Conservation (phyloP, 2,797 vertebrate genomes). For the Sebastes hopkinsi region DNA sequence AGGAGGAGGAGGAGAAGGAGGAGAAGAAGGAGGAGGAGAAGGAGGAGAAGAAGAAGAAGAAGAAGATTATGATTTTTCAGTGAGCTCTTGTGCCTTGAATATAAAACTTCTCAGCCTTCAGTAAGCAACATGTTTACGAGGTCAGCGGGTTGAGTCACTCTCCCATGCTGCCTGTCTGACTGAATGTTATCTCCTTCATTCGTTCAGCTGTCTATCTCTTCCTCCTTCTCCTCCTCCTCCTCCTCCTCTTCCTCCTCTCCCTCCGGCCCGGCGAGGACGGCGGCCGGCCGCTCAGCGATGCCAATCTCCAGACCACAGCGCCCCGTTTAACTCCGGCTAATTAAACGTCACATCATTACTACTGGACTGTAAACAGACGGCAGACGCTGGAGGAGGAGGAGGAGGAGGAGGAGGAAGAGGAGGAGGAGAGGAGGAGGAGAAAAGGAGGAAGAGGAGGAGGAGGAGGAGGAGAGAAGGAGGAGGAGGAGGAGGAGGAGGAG, state of each 20-base stretch:
- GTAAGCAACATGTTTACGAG: too few species aligned
- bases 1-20: too few species aligned
- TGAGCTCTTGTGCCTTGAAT: too few species aligned
- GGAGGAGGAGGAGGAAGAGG: too few species aligned
- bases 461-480: not conserved
- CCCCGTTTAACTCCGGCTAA: conserved; percentile 73
- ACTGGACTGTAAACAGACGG: conserved; percentile 70
- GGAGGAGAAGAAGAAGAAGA: too few species aligned
- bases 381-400: too few species aligned
- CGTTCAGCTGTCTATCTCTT: conserved; percentile 15
- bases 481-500: not conserved
- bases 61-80: too few species aligned
- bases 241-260: not conserved
- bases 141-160: conserved; percentile 7
- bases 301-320: conserved; percentile 73
- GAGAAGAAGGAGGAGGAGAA: too few species aligned
- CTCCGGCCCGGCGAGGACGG: not conserved
- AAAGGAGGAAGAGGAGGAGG: too few species aligned
- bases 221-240: not conserved
- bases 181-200: conserved; percentile 37
- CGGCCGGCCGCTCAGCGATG: conserved; percentile 60
- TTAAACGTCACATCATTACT: conserved; percentile 77
- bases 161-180: conserved; percentile 12
- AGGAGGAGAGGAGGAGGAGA: too few species aligned
- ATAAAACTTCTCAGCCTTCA: too few species aligned